These are phyloP conservation scores for Saguinus imperator DNA, from an alignment of 2,113 vertebrate genomes.

Conservation along the genomic window DNA sequence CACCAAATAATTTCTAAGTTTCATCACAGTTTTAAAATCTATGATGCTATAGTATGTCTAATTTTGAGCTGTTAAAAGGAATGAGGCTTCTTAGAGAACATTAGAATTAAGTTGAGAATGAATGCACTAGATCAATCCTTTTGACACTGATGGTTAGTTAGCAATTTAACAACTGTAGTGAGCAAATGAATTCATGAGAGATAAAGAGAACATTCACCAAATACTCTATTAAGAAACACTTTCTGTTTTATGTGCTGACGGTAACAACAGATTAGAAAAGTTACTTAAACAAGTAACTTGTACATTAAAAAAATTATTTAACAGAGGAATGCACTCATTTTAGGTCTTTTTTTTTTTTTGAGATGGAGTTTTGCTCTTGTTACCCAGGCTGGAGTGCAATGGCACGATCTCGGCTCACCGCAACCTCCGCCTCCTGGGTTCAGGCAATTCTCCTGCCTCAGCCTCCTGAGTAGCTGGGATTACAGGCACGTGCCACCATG, in stretches of 20 bases:
- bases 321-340: not conserved
- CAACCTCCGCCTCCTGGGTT: too few relatives aligned
- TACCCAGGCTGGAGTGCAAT: too few relatives aligned
- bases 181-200: constrained; percentile 61
- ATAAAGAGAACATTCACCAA: constrained; percentile 46
- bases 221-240: constrained; percentile 15
- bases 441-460: too few relatives aligned
- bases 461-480: too few relatives aligned
- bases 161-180: constrained; percentile 50
- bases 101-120: constrained; percentile 59
- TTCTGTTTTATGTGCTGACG: constrained; percentile 47
- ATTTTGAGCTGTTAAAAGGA: constrained; percentile 13
- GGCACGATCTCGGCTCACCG: too few relatives aligned
- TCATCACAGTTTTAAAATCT: constrained; percentile 7
- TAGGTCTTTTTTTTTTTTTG: not conserved
- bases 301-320: constrained; percentile 22
- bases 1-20: constrained; percentile 18
- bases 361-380: too few relatives aligned
- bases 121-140: constrained; percentile 57
- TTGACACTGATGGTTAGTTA: constrained; percentile 61
- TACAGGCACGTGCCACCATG: too few relatives aligned
- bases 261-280: constrained; percentile 45
- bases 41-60: not conserved
- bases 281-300: constrained; percentile 53
- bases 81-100: constrained; percentile 39